phyloP scores from a whole-genome alignment of 2,113 vertebrate genomes.

The Mormyrus lacerda region DNA sequence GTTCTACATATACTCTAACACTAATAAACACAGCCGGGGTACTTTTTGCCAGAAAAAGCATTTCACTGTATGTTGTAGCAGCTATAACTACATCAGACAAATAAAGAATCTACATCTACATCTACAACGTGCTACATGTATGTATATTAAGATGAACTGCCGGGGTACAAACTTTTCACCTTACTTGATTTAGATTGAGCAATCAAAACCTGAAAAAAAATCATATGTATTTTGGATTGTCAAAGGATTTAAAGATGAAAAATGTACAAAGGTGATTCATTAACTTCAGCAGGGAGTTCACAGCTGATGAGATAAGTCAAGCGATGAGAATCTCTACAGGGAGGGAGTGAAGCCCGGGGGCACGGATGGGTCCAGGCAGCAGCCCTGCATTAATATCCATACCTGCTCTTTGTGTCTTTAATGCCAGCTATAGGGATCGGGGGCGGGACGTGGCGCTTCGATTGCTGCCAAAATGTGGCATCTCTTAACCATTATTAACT shows the following conservation, averaged over 20 bases:
- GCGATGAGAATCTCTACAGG: not conserved
- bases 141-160: not conserved
- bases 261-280: slow-evolving; percentile 6
- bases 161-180: not conserved
- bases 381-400: not conserved
- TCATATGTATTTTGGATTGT: not conserved
- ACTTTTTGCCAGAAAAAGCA: no score
- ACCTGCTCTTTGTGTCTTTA: not conserved
- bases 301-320: not conserved
- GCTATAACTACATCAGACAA: no score
- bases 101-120: no score
- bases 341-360: not conserved
- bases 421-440: not conserved
- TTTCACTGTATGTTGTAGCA: no score
- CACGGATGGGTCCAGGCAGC: not conserved
- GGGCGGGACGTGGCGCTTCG: not conserved
- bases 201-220: not conserved
- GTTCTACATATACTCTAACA: not conserved
- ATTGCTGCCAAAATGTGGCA: not conserved
- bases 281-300: not conserved
- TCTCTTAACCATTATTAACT: not conserved
- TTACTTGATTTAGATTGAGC: not conserved
- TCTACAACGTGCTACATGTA: not conserved
- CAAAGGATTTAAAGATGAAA: not conserved
- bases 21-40: not conserved